Base-by-base conservation (phyloP, 1,140 invertebrate species). In the Leptoteleia sp. region DNA sequence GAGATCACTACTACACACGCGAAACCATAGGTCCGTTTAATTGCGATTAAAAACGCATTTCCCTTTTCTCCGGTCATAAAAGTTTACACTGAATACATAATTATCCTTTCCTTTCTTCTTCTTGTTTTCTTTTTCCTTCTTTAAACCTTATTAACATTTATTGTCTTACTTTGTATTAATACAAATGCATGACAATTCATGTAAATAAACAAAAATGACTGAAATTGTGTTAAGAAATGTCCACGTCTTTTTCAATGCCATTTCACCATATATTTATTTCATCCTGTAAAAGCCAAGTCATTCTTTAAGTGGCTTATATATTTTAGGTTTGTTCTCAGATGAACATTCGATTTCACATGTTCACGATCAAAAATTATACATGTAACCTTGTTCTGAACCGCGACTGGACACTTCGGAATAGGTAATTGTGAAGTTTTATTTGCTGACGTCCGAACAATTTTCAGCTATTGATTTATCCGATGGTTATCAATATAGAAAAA, bases 21-120 rank as follows among this genome's bases (percentile, higher is more conserved):
- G 4, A 64, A 55, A 64, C 40, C 17, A 70, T 70, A 48, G 40
- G 65, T 48, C 52, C 35, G 27, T 17, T 71, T 45, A 71, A 71
- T 71, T 71, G 55, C 7, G 9, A 61, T 71, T 71, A 61, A 62
- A 71, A 61, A 62, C 25, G 65, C 43, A 35, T 59, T 50, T 57
- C 25, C 15, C 19, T 52, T 50, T 42, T 40, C 33, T 65, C 8
- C 5, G 17, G 13, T 25, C 33, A 13, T 25, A 8, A 38, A 22
- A 7, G 6, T 25, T 37, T 25, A 13, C 7, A 12, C 6, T 8
- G 1, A 7, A 50, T n/a, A n/a, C n/a, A 50, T 15, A 31, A 25
- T 25, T 25, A 25, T 6, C 22, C 6, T 31, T n/a, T 25, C 25
- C 19, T 25, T 33, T 3, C 29, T 31, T 31, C 29, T 31, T 31